Base-by-base conservation (phyloP, 2,888 invertebrate genomes). In the Nineta flava region DNA sequence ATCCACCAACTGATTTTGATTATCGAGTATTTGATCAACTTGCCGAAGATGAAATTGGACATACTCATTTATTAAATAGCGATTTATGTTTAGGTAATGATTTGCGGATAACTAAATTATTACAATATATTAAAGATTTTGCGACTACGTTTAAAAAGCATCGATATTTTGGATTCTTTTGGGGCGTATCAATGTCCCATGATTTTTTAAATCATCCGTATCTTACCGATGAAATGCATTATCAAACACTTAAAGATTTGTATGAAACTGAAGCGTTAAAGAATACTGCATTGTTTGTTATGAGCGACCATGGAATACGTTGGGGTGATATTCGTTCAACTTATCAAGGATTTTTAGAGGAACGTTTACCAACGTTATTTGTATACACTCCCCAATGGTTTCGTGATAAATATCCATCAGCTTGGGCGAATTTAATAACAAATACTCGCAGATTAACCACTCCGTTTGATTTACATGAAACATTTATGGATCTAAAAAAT, bases 241-340 rank as follows among this genome's bases (percentile, higher is more conserved):
- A 70, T 54, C 58, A 66, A 1, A 75, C 85, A 59, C 65, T 92
- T 48, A 62, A 65, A 52, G 64, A 68, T 51, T 62, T 83, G 47
- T 66, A 76, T 35, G 57, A 64, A 1, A 62, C 68, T 2, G 70
- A 72, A 2, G 66, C 76, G 49, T 66, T 87, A 49, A 75, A 84
- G 48, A 72, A 77, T 21, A 87, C 87, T 0, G 72, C 79, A 42
- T 58, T 84, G 12, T 70, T 91, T 48, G 61, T 75, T 42, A 71
- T 92, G 70, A 92, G 92, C 63, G 94, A 94, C 62, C 94, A 94
- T 60, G 94, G 94, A 0, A 79, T 91, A 51, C 71, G 93, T 53
- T 92, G 86, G 81, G 93, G 92, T 2, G 74, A 73, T 7, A 88
- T 91, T 56, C 74, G 91, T 9, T 72, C 75, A 56, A 92, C 92